Base-by-base conservation (phyloP, 2,888 invertebrate genomes). In the Seira musarum region DNA sequence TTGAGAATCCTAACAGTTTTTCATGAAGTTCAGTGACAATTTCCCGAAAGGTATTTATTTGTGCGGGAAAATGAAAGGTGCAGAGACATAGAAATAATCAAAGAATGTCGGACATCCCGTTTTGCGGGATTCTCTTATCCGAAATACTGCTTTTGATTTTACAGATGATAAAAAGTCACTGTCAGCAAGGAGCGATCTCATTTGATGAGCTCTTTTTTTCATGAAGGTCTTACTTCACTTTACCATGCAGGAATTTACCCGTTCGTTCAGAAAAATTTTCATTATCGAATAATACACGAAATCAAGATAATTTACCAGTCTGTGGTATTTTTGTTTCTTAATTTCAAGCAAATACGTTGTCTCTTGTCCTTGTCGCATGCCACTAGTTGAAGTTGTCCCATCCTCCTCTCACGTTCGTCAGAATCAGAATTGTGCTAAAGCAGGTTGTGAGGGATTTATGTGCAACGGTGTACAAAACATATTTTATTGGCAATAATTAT, bases 81-180 rank as follows among this genome's bases (percentile, higher is more conserved):
- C 15, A 22, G 19, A 24, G 21, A 19, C 21, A 63, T 24, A 22
- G 19, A 30, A 35, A 6, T 40, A 13, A 40, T 40, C 40, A 40
- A 40, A 21, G 67, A 46, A 67, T 67, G 67, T 46, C 40, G 40
- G 46, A 17, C 22, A 67, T 67, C 67, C 67, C 21, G 67, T 67
- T 67, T 40, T 46, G 46, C 22, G 67, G 67, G 46, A 49, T 67
- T 40, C 46, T 10, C 35, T 30, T 25, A 24, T 24, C 24, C 35
- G 46, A 67, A 67, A 67, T 67, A 40, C 40, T 46, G 67, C 22
- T 21, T 30, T 40, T 40, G 40, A 40, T 40, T 40, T 13, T 13
- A 8, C 13, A 8, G 40, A 40, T 40, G 6, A 13, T 40, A 13
- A n/a, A n/a, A 40, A 40, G 40, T 40, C 40, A 40, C 40, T 40